Percentiles rank a stretch among this genome's conserved stretches.
phyloP scores from a whole-genome alignment of 2,888 invertebrate genomes.

The Netelia virgata region DNA sequence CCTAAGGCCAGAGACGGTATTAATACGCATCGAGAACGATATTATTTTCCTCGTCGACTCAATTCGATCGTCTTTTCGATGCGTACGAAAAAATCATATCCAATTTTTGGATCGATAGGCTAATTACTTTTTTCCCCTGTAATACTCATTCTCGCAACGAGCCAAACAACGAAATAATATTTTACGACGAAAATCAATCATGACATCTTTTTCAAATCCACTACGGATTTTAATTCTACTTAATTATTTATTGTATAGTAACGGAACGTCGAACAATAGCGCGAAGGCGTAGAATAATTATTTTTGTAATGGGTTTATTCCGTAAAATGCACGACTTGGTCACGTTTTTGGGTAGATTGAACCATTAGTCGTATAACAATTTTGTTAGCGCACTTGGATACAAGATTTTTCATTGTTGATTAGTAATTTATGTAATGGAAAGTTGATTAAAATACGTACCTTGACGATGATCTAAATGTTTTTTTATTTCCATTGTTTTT shows the following conservation, averaged over 20 bases:
- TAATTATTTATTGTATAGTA: conserved; percentile 24
- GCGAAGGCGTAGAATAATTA: neutral
- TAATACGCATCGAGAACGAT: neutral
- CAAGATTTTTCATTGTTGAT: conserved; percentile 13
- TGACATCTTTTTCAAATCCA: neutral
- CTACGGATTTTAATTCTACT: conserved; percentile 3
- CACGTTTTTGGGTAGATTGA: neutral
- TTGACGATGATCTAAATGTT: neutral
- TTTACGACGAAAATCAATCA: conserved; percentile 11
- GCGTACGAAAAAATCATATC: neutral
- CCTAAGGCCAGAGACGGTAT: neutral
- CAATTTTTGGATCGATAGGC: neutral
- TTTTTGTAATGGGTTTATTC: neutral
- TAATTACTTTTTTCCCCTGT: neutral
- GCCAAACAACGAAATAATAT: neutral
- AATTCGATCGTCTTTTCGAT: neutral
- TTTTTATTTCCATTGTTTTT: conserved; percentile 2
- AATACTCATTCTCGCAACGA: neutral
- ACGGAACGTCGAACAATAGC: neutral
- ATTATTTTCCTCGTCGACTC: neutral
- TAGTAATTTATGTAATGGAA: conserved; percentile 10
- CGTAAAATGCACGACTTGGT: neutral
- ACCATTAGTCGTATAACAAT: neutral
- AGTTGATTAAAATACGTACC: conserved; percentile 18
- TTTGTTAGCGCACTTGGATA: conserved; percentile 7